These are phyloP conservation scores for Tanytarsus gracilentus DNA, from an alignment of 2,888 invertebrate species.

Conservation along the genomic window DNA sequence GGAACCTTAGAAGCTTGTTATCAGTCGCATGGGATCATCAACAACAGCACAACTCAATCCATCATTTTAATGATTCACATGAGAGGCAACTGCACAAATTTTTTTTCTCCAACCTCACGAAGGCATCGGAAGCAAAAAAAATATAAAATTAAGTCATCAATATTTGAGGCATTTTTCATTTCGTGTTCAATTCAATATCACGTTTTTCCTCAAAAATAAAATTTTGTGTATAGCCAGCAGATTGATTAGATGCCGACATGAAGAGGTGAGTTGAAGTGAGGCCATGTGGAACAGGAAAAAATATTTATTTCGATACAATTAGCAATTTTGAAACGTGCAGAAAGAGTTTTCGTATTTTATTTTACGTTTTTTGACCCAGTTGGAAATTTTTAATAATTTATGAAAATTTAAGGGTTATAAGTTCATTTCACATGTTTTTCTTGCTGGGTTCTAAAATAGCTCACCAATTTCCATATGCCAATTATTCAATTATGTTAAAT, in stretches of 20 bases:
- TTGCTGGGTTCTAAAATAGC: too few relatives aligned
- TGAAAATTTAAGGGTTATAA: too few relatives aligned
- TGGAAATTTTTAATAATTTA: too few relatives aligned
- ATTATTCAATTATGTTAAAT: background rate
- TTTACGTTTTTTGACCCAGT: too few relatives aligned
- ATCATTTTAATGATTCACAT: constrained; percentile 23
- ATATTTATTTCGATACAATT: too few relatives aligned
- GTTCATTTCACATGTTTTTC: too few relatives aligned
- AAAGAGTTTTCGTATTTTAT: too few relatives aligned
- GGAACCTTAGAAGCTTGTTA: background rate
- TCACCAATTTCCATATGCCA: too few relatives aligned
- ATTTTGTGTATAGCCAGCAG: background rate
- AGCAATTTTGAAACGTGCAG: too few relatives aligned
- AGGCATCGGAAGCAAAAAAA: background rate
- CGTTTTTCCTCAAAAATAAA: background rate
- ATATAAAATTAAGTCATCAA: constrained; percentile 25
- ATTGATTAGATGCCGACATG: background rate
- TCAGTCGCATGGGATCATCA: constrained; percentile 18
- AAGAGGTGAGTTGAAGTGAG: too few relatives aligned
- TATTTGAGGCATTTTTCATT: background rate
- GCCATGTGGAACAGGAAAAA: too few relatives aligned
- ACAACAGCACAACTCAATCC: constrained; percentile 19
- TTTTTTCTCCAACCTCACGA: background rate
- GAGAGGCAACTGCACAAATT: constrained; percentile 4
- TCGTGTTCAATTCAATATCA: constrained; percentile 15